A percentile compares a stretch with the other conserved stretches of the same genome.
These are phyloP conservation scores for Drosophila crucigera DNA, from an alignment of 2,888 invertebrate genomes.

Conservation along the genomic window DNA sequence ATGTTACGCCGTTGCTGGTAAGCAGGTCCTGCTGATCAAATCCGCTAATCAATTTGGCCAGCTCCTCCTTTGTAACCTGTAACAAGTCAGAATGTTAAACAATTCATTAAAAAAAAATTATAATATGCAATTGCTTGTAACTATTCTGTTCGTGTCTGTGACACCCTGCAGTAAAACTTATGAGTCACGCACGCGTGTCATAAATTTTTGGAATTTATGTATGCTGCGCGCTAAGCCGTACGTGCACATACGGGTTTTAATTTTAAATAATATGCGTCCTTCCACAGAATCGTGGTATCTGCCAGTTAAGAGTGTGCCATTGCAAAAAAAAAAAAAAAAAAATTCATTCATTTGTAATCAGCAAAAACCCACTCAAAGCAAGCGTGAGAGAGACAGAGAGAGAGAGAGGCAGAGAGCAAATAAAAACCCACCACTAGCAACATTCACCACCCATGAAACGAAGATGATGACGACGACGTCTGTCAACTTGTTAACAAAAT, in stretches of 20 bases:
- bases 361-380: constrained; percentile 30
- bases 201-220: constrained; percentile 57
- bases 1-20: constrained; percentile 95
- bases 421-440: constrained; percentile 46
- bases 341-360: constrained; percentile 50
- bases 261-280: constrained; percentile 48
- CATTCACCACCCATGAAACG: constrained; percentile 65
- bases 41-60: constrained; percentile 94
- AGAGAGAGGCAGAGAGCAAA: constrained; percentile 30
- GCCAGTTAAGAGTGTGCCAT: constrained; percentile 10
- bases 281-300: constrained; percentile 15
- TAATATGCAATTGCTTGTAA: constrained; percentile 3
- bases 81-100: constrained; percentile 23
- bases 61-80: constrained; percentile 96
- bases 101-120: constrained; percentile 8
- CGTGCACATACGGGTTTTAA: constrained; percentile 28
- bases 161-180: constrained; percentile 3
- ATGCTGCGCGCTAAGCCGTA: constrained; percentile 27
- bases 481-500: constrained; percentile 68
- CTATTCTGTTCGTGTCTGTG: background rate
- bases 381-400: background rate
- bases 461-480: constrained; percentile 51
- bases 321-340: constrained; percentile 25
- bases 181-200: constrained; percentile 61
- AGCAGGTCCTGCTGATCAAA: constrained; percentile 95